Evolutionary conservation across 2,888 invertebrate species (phyloP), one percentile per base, ranked within the genome.

Genomic region (Amorpha juglandis): DNA sequence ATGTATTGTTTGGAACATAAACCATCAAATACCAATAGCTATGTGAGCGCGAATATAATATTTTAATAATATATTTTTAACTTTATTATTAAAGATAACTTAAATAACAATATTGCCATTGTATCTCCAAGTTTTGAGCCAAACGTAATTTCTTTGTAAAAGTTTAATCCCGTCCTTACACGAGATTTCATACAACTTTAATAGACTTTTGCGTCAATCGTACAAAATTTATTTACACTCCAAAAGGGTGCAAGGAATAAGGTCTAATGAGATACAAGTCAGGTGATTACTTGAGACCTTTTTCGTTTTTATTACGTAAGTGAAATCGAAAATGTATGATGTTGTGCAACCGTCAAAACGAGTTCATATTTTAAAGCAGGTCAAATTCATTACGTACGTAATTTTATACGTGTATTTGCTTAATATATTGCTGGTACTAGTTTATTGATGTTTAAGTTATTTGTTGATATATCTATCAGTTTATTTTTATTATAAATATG

Each of bases 331-430:
- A 71, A 78, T 74, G 67, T 69, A 66, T 62, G 73, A 77, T 19
- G 73, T 84, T 79, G 70, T 67, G 79, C 77, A 86, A 86, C 65
- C 58, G 62, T 70, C 69, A 68, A 72, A 75, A 75, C 82, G 75
- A 78, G 82, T 81, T 77, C 74, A 77, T 71, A 75, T 75, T 77
- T 51, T 76, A 80, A 78, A 85, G 78, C 77, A 74, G 85, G 84
- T 82, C 84, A 82, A 67, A 79, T 80, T 77, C 74, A 78, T 78
- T 79, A 73, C 73, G 69, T 83, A 77, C 78, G 74, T 75, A 81
- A 83, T 50, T 74, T 72, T 69, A 71, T 16, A 48, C 16, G 48
- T 16, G 16, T 70, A 48, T 58, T 65, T 58, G 33, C 27, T 51
- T 42, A 51, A 48, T 35, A 38, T 33, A 33, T 19, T 48, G 53